phyloP scores from a whole-genome alignment of 2,797 vertebrate species.

The Poecilia velifera region DNA sequence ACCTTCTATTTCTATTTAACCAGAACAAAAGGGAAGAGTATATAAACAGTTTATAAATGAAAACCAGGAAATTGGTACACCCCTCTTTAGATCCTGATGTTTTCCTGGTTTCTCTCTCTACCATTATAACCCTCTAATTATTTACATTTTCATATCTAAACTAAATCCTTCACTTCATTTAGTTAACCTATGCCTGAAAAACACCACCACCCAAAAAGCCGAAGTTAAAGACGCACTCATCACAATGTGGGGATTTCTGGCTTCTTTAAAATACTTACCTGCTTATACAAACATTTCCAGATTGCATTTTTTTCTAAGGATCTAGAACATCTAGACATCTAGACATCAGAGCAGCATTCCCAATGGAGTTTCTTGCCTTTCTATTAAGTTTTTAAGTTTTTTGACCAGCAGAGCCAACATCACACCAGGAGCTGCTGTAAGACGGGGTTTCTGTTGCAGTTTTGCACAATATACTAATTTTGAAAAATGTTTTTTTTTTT shows the following conservation, averaged over 20 bases:
- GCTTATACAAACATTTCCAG: not conserved
- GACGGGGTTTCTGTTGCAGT: too few relatives aligned
- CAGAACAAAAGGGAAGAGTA: not conserved
- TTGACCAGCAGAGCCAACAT: too few relatives aligned
- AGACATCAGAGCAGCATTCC: too few relatives aligned
- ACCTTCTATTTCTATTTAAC: not conserved
- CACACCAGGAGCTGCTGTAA: too few relatives aligned
- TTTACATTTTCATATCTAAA: not conserved
- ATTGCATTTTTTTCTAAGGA: not conserved
- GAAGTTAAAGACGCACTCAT: not conserved
- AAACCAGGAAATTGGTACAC: not conserved
- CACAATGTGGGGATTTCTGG: not conserved
- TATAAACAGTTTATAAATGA: not conserved
- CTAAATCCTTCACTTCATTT: not conserved
- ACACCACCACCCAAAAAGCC: not conserved
- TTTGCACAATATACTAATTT: too few relatives aligned
- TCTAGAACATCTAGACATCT: too few relatives aligned
- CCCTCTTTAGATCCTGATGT: not conserved
- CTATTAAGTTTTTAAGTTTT: too few relatives aligned
- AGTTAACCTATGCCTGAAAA: not conserved
- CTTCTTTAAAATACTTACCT: not conserved
- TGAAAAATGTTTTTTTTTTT: too few relatives aligned
- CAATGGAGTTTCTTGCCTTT: too few relatives aligned
- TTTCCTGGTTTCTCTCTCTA: not conserved
- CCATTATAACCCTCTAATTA: not conserved